Base-by-base conservation (phyloP, 2,113 vertebrate species). In the Lophius piscatorius region DNA sequence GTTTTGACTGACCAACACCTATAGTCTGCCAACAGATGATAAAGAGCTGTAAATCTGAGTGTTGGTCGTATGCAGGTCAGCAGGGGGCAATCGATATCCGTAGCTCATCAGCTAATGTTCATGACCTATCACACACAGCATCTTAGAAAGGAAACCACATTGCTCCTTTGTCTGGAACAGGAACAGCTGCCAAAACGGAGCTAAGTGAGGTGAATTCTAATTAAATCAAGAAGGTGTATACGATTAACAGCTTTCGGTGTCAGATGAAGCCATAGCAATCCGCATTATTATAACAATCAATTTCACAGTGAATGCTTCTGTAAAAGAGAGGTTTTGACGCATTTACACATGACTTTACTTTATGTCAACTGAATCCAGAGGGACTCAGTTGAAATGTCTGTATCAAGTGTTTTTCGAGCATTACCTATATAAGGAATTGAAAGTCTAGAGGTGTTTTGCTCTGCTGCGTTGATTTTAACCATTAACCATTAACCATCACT, bases 91-190 rank as follows among this genome's bases (percentile, higher is more conserved):
- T 83, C 56, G 61, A 64, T 69, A 71, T 76, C 39, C 51, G 17
- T 70, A 76, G 70, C 74, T 85, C 82, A 84, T 81, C 78, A 74
- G 58, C 74, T 78, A 73, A 80, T 80, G 78, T 74, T 84, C 67
- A 73, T 71, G 68, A 74, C 59, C 66, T 44, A 69, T 74, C 71
- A 67, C 34, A 66, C 39, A 66, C 67, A 21, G 47, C 75, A 77
- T 75, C 67, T 62, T 69, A 54, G 68, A 78, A 70, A 64, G 38
- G 49, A 68, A 65, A 51, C 42, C 49, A 23, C 71, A 61, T 70
- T 76, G 85, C 81, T 77, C 76, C 78, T 81, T 58, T 63, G 73
- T 49, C 52, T 74, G 46, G 49, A 69, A 48, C 24, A 48, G 48
- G 63, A 63, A 49, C 71, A 67, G 74, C 74, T 61, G 64, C 34